Conservation (phyloP, 2,113 vertebrate species). For the Austrofundulus limnaeus region DNA sequence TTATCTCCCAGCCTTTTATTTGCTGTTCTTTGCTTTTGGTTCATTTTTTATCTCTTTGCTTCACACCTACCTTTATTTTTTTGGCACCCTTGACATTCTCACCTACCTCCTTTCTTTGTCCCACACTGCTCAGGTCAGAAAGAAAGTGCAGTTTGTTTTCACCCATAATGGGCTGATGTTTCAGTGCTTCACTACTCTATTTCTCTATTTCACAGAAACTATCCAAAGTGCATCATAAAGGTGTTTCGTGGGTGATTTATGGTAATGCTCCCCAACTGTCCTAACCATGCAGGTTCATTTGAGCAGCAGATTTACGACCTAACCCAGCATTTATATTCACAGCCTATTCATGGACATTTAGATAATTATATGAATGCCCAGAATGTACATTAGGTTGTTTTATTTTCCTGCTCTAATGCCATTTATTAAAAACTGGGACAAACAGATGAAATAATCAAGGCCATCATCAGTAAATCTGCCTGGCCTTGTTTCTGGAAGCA, state of each 20-base stretch:
- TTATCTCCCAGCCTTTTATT: not conserved
- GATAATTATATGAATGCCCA: slow-evolving; percentile 1
- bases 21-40: not conserved
- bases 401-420: not conserved
- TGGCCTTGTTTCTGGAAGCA: slow-evolving; percentile 21
- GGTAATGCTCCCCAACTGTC: slow-evolving; percentile 7
- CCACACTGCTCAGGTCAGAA: slow-evolving; percentile 7
- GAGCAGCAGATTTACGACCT: slow-evolving; percentile 2
- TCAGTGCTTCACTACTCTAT: not conserved
- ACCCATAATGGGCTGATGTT: slow-evolving; percentile 11
- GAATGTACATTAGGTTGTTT: not conserved
- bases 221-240: slow-evolving; percentile 23
- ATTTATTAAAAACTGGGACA: slow-evolving; percentile 15
- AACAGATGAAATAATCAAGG: slow-evolving; percentile 39
- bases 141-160: slow-evolving; percentile 5
- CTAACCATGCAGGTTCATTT: slow-evolving; percentile 26
- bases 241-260: slow-evolving; percentile 47
- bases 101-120: slow-evolving; percentile 21
- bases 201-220: not conserved
- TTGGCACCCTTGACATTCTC: slow-evolving; percentile 8
- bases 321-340: slow-evolving; percentile 25
- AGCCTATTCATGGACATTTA: not conserved
- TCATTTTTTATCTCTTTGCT: slow-evolving; percentile 1
- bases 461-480: slow-evolving; percentile 18
- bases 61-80: slow-evolving; percentile 4